Conservation (phyloP, 2,113 vertebrate species). For the Psilopsiagon aymara region DNA sequence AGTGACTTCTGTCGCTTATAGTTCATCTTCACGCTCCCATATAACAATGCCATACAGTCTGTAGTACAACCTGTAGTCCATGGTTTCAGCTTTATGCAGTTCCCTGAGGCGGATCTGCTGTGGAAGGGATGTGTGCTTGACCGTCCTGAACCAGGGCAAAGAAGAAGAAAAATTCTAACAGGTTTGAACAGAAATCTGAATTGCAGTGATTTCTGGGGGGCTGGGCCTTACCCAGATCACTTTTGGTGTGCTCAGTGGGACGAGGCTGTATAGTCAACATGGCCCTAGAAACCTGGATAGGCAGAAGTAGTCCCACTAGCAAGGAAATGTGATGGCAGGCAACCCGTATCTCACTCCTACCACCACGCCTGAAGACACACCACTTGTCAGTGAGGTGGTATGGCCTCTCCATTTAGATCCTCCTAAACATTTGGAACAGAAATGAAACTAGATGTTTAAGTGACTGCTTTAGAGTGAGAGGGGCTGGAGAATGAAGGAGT, state of each 20-base stretch:
- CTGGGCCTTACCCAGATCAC: not conserved
- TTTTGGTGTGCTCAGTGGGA: not conserved
- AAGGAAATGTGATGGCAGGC: not conserved
- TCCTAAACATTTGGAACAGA: not conserved
- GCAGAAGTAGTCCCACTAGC: not conserved
- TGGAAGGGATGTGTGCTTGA: not conserved
- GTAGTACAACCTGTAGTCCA: not conserved
- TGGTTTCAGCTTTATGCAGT: not conserved
- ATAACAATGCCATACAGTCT: accelerated
- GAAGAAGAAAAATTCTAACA: not conserved
- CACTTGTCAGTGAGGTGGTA: not conserved
- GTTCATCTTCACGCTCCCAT: not conserved
- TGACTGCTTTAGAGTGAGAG: not conserved
- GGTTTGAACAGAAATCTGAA: not conserved
- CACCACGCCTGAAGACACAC: too few species aligned
- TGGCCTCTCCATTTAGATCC: not conserved
- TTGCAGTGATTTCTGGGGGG: not conserved
- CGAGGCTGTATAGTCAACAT: not conserved
- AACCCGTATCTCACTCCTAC: not conserved
- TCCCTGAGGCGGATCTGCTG: not conserved
- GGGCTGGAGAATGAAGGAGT: not conserved
- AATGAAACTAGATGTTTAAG: not conserved
- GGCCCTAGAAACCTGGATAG: not conserved
- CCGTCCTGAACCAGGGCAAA: not conserved
- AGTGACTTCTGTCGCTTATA: not conserved